phyloP scores from a whole-genome alignment of 2,797 vertebrate species.

The Rhynchotus rufescens region DNA sequence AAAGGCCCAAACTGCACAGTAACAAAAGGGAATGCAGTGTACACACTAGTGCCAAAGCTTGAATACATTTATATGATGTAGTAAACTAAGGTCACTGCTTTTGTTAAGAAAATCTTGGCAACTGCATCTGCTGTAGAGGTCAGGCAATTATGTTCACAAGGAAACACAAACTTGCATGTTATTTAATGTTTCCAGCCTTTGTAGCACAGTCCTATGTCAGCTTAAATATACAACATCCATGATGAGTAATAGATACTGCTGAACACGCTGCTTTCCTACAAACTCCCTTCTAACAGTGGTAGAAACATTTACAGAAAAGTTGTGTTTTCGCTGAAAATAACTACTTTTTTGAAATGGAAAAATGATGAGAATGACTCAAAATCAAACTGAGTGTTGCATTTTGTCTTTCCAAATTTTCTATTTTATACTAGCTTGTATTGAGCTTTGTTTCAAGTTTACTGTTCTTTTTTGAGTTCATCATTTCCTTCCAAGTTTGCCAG shows the following conservation, averaged over 20 bases:
- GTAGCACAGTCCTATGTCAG: constrained; percentile 25
- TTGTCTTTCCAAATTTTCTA: constrained; percentile 10
- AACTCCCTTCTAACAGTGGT: not conserved
- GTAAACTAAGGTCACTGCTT: constrained; percentile 66
- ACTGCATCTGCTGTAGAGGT: constrained; percentile 53
- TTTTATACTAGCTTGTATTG: not conserved
- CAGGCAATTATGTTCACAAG: constrained; percentile 69
- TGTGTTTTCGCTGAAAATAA: constrained; percentile 1
- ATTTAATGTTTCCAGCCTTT: constrained; percentile 65
- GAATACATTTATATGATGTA: not conserved
- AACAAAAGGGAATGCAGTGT: constrained; percentile 32
- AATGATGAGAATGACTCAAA: constrained; percentile 31
- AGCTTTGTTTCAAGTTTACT: not conserved
- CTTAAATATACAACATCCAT: constrained; percentile 59
- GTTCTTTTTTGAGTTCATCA: not conserved
- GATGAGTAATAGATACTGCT: constrained; percentile 66
- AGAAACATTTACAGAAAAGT: constrained; percentile 2
- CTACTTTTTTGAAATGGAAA: not conserved
- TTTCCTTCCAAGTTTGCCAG: not conserved
- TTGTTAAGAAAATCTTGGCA: constrained; percentile 72
- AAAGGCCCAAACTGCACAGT: constrained; percentile 20
- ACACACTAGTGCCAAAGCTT: not conserved
- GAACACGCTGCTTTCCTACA: constrained; percentile 32
- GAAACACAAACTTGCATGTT: constrained; percentile 60
- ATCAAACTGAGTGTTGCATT: not conserved